A percentile compares a stretch with the other conserved stretches of the same genome.
Evolutionary conservation across 1,140 invertebrate species (phyloP).

Genomic region (Papilio aristodemus): DNA sequence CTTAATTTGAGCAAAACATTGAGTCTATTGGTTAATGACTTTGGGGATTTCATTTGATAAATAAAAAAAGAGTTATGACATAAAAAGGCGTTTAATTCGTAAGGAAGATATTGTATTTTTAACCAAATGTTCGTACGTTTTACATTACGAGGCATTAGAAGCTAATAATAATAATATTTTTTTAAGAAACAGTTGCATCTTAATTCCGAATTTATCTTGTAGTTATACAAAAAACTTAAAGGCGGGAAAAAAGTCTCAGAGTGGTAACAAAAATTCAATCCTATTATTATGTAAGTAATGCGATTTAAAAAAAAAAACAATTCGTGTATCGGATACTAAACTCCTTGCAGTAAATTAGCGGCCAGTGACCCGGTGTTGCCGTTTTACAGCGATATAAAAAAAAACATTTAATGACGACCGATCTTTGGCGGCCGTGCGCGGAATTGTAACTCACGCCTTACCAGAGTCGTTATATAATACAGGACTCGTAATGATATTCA

Average conservation of each 20-base stretch:
- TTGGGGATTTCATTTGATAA: too few species aligned
- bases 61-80: not conserved
- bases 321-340: slow-evolving; percentile 9
- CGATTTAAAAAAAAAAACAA: slow-evolving; percentile 10
- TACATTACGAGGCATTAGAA: too few species aligned
- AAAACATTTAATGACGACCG: slow-evolving; percentile 12
- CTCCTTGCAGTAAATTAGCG: slow-evolving; percentile 23
- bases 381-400: slow-evolving; percentile 16
- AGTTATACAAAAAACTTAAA: not conserved
- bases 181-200: too few species aligned
- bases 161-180: too few species aligned
- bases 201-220: too few species aligned
- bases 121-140: too few species aligned
- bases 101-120: too few species aligned
- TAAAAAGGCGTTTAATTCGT: not conserved
- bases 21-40: not conserved
- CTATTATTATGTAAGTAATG: slow-evolving; percentile 19
- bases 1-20: not conserved
- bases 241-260: not conserved
- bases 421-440: slow-evolving; percentile 7
- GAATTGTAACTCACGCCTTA: slow-evolving; percentile 12
- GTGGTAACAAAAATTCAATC: not conserved
- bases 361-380: slow-evolving; percentile 18
- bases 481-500: not conserved
- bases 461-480: not conserved